Conservation (phyloP, 2,113 vertebrate genomes). For the Okapia johnstoni region DNA sequence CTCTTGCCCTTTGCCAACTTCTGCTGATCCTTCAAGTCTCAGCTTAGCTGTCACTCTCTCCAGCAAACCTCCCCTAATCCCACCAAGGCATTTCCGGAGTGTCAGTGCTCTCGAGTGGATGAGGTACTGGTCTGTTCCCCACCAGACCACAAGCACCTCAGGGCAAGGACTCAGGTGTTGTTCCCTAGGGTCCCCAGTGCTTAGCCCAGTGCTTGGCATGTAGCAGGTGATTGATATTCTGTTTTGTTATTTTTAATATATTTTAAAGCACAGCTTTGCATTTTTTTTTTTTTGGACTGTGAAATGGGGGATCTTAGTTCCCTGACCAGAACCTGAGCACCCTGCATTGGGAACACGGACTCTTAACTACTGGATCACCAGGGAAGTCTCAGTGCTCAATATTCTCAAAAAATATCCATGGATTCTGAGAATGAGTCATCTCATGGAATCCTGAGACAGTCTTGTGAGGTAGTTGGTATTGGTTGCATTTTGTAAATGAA, state of each 20-base stretch:
- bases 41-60: neutral
- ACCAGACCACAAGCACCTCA: neutral
- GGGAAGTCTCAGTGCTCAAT: neutral
- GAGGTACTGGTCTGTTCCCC: neutral
- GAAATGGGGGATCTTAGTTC: neutral
- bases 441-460: neutral
- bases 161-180: too few species aligned
- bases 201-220: neutral
- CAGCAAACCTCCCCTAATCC: neutral
- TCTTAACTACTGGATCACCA: neutral
- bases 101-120: neutral
- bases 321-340: neutral
- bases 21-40: neutral
- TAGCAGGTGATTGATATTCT: neutral
- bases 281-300: neutral
- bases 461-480: neutral
- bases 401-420: neutral
- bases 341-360: neutral
- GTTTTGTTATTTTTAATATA: neutral
- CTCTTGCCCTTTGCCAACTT: neutral
- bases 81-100: too few species aligned
- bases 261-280: neutral
- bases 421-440: neutral
- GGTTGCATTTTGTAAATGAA: neutral
- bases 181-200: fast-evolving